phyloP scores from a whole-genome alignment of 1,140 invertebrate species.

The Armadillidium nasatum region DNA sequence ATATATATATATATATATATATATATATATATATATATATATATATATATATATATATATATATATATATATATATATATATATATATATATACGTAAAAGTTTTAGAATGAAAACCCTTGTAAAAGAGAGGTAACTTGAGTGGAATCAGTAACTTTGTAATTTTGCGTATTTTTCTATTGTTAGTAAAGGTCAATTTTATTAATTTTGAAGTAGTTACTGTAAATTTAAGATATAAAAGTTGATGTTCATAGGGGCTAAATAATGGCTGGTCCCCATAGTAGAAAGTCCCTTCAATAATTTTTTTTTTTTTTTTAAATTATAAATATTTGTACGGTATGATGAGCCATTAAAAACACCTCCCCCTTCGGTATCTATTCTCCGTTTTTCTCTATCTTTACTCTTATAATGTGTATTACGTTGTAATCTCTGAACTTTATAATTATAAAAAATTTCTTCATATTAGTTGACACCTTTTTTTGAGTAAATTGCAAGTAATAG shows the following conservation, averaged over 20 bases:
- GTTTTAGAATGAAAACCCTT: neutral
- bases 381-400: too few relatives aligned
- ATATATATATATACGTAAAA: neutral
- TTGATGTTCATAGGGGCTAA: neutral
- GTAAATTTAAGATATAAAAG: neutral
- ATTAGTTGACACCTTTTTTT: too few relatives aligned
- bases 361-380: too few relatives aligned
- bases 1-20: neutral
- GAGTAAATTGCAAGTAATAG: too few relatives aligned
- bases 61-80: slow-evolving; percentile 10
- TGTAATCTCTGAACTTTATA: too few relatives aligned
- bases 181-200: neutral
- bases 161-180: neutral
- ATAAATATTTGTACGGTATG: too few relatives aligned
- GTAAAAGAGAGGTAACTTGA: neutral
- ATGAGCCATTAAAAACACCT: too few relatives aligned
- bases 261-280: neutral
- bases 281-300: neutral
- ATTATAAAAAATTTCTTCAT: too few relatives aligned
- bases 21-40: neutral
- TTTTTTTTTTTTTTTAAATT: too few relatives aligned
- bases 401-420: too few relatives aligned
- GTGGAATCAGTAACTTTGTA: neutral
- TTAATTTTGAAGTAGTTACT: neutral
- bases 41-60: neutral